These are phyloP conservation scores for Latrodectus geometricus DNA, from an alignment of 1,140 invertebrate species.

Conservation along the genomic window DNA sequence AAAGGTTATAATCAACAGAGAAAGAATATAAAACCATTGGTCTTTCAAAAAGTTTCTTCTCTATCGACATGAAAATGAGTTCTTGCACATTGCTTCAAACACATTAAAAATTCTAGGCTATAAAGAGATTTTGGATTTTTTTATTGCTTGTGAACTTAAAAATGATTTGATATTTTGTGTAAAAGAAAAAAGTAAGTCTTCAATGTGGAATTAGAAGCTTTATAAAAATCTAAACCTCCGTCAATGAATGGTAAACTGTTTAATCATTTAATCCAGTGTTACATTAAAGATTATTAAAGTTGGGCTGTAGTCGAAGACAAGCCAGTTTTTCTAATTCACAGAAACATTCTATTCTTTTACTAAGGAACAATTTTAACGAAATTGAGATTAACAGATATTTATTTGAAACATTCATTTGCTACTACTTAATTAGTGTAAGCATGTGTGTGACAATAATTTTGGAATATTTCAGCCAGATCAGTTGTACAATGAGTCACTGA, in stretches of 20 bases:
- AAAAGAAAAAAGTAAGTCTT: neutral
- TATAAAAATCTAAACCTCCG: neutral
- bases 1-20: neutral
- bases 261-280: neutral
- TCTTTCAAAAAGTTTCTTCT: neutral
- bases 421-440: too few relatives aligned
- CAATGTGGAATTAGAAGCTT: neutral
- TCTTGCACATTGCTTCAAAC: neutral
- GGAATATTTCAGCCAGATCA: too few relatives aligned
- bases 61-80: neutral
- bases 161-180: neutral
- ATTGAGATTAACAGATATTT: too few relatives aligned
- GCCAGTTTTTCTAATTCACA: neutral
- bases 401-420: too few relatives aligned
- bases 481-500: too few relatives aligned
- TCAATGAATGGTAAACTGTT: neutral
- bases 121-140: neutral
- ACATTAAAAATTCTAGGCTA: neutral
- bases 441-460: too few relatives aligned
- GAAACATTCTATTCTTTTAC: too few relatives aligned
- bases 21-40: neutral
- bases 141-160: neutral
- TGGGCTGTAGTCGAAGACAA: conserved; percentile 1
- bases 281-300: neutral
- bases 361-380: too few relatives aligned